Evolutionary conservation across 2,888 invertebrate species (phyloP), one percentile per base, ranked within the genome.

Genomic region (Leptinotarsa peninsularis): DNA sequence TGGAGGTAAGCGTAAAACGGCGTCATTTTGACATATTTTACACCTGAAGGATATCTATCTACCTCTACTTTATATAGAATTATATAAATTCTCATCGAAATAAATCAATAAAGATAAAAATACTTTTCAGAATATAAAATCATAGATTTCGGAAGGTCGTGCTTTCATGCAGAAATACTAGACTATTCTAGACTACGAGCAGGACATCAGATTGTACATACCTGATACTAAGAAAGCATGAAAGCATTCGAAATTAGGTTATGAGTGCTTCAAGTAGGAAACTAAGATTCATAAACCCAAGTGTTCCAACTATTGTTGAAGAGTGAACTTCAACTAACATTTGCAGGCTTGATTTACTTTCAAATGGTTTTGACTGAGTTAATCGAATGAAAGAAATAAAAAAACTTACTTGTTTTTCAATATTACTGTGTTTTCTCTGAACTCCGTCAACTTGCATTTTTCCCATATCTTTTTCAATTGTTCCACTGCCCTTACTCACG

Each of bases 331-430:
- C 33, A 33, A 33, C 33, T 2, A 33, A 7, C 7, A 33, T 33
- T 33, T 33, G 7, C 33, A 33, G 7, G 7, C 33, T 33, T 33
- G 33, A 33, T 33, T 33, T 33, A 7, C 33, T 33, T 0, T 33
- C 33, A 1, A 33, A 33, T 33, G 17, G 1, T 52, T 4, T 50
- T 0, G 10, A 33, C 2, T 10, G 33, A 10, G 10, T 13, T 43
- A 10, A 43, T 43, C 43, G 2, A 13, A 10, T 68, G 5, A 21
- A 49, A n/a, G 13, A 4, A 33, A 17, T 14, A 60, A 21, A 83
- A 72, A 83, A 72, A 67, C 68, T 89, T 89, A 96, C 96, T 93
- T 96, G 96, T 89, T 96, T 96, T 85, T 96, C 96, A 88, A 96
- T 94, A 77, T 94, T 90, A 79, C 91, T 92, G 82, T 91, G 91